phyloP scores from a whole-genome alignment of 2,113 vertebrate species.

The Podocnemis expansa region DNA sequence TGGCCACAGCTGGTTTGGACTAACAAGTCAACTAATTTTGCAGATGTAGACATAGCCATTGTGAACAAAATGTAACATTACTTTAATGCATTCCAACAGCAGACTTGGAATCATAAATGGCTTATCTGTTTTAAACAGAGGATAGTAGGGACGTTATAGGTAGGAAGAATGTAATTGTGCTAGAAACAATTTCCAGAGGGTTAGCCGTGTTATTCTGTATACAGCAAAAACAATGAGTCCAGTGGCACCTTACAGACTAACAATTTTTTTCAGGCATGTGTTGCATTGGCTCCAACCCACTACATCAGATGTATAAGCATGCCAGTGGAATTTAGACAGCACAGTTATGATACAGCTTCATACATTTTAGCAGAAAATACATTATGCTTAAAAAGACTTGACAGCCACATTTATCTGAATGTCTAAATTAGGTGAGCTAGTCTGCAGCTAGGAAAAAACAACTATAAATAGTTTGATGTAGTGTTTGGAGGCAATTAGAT shows the following conservation, averaged over 20 bases:
- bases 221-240: no score
- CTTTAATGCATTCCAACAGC: background rate
- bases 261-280: no score
- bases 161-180: background rate
- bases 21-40: no score
- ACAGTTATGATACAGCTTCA: background rate
- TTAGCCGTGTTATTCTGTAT: no score
- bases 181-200: no score
- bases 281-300: no score
- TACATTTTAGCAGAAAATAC: background rate
- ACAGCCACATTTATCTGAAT: background rate
- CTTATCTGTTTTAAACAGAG: background rate
- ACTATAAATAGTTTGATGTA: background rate
- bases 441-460: background rate
- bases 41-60: no score
- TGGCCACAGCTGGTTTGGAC: no score
- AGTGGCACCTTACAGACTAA: no score
- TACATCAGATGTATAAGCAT: no score
- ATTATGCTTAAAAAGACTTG: slow-evolving; percentile 1
- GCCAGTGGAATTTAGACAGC: background rate
- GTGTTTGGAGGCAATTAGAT: background rate
- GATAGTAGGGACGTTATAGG: background rate
- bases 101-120: background rate
- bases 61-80: no score
- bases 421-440: background rate